Evolutionary conservation across 2,797 vertebrate species (phyloP).

Genomic region (Mastacembelus armatus): DNA sequence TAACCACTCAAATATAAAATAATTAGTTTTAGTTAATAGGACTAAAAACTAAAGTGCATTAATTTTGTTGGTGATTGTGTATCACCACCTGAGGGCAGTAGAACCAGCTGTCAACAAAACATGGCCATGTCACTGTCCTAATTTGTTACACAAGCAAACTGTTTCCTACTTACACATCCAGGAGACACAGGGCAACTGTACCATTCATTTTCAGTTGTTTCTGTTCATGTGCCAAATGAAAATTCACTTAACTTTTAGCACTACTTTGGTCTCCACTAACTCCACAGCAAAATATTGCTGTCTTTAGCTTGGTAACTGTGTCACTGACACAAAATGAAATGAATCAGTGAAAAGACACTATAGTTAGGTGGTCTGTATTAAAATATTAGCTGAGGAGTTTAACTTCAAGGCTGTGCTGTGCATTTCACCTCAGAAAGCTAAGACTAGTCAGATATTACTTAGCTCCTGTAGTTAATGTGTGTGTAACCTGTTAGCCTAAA

Average conservation of each 20-base stretch:
- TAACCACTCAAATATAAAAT: no score
- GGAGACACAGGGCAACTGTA: no score
- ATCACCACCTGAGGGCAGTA: conserved; percentile 37
- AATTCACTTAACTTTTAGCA: not conserved
- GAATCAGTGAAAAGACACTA: no score
- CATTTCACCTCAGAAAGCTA: no score
- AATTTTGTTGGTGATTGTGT: not conserved
- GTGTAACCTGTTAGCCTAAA: conserved; percentile 10
- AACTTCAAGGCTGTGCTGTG: no score
- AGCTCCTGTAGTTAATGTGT: not conserved
- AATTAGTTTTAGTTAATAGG: no score
- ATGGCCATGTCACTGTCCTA: not conserved
- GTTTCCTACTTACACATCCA: not conserved
- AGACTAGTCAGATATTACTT: no score
- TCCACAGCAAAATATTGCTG: not conserved
- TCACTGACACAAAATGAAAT: no score
- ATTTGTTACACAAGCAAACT: not conserved
- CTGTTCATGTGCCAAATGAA: not conserved
- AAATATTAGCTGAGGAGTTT: no score
- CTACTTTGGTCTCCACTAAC: not conserved
- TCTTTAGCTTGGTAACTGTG: conserved; percentile 4
- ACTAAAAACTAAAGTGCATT: no score
- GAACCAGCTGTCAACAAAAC: not conserved
- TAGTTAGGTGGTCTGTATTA: no score
- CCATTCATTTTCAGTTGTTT: not conserved